Conservation (phyloP, 2,797 vertebrate genomes). For the Limosa lapponica region DNA sequence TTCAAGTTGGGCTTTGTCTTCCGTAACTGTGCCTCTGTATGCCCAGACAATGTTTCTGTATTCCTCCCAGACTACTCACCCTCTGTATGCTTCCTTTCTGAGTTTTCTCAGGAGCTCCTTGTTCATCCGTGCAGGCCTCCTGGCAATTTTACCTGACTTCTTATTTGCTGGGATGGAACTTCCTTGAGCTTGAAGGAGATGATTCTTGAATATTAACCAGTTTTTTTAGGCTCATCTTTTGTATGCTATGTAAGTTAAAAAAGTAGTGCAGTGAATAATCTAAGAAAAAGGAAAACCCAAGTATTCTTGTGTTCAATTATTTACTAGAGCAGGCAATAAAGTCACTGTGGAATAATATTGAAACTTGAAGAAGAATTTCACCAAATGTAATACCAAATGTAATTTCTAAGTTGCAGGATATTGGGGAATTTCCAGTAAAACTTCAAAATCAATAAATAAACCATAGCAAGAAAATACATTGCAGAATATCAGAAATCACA, state of each 20-base stretch:
- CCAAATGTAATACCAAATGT: neutral
- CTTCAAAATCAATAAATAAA: neutral
- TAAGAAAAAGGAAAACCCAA: neutral
- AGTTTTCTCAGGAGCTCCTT: neutral
- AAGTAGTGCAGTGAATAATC: neutral
- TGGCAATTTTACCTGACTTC: neutral
- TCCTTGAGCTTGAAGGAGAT: too few species aligned
- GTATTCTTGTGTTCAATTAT: neutral
- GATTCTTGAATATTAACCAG: neutral
- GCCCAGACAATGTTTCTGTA: neutral
- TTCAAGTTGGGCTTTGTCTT: neutral
- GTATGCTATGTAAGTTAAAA: neutral
- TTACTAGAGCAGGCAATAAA: neutral
- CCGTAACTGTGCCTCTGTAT: too few species aligned
- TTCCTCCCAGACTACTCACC: neutral
- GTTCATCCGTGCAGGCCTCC: neutral
- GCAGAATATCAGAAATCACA: neutral
- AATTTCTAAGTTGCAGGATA: neutral
- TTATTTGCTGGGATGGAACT: neutral
- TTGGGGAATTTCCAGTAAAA: neutral
- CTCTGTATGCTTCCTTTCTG: neutral
- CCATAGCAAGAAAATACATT: neutral
- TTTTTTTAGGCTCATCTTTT: neutral
- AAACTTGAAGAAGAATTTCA: neutral
- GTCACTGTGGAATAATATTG: neutral